Conservation (phyloP, 1,140 invertebrate genomes). For the Rhyzopertha dominica region DNA sequence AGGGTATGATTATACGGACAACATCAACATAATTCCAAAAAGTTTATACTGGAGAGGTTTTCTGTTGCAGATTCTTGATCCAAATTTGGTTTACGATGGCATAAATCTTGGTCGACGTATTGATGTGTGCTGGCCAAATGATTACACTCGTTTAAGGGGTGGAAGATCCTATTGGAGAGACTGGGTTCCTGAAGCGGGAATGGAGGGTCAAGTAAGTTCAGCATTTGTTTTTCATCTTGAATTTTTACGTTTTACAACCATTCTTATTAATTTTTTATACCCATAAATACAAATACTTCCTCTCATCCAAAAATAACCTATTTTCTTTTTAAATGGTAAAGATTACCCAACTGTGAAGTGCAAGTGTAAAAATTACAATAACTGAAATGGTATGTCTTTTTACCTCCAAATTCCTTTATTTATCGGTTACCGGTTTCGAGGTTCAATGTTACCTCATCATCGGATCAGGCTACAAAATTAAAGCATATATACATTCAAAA, state of each 20-base stretch:
- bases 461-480: too few species aligned
- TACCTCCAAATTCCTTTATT: too few species aligned
- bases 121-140: constrained; percentile 88
- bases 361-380: too few species aligned
- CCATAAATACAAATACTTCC: not conserved
- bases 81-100: constrained; percentile 78
- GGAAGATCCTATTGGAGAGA: constrained; percentile 82
- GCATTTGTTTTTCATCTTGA: not conserved
- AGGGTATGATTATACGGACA: constrained; percentile 41
- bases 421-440: too few species aligned
- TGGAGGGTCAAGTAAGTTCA: constrained; percentile 73
- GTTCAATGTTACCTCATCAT: too few species aligned
- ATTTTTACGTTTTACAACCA: not conserved
- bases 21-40: not conserved
- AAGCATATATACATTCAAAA: too few species aligned
- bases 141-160: constrained; percentile 76
- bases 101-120: constrained; percentile 84
- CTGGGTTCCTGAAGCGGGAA: constrained; percentile 83
- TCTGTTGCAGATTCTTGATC: constrained; percentile 61
- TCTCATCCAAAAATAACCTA: not conserved
- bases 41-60: too few species aligned
- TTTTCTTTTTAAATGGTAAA: not conserved
- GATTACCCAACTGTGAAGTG: too few species aligned
- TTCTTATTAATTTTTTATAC: not conserved
- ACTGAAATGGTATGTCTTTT: too few species aligned